phyloP scores from a whole-genome alignment of 2,797 vertebrate species.

The Gymnoscopelus braueri region DNA sequence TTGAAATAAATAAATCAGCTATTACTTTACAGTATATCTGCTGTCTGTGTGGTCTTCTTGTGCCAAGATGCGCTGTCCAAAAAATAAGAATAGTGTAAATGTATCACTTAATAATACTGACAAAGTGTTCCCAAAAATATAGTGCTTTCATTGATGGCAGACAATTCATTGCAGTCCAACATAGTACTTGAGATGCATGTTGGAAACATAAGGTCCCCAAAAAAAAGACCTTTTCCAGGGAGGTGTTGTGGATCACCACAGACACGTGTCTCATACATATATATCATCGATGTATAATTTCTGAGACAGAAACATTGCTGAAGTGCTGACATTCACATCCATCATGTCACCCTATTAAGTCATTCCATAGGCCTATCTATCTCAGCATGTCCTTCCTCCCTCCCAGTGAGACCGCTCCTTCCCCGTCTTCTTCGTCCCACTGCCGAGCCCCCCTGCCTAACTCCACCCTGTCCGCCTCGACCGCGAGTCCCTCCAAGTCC shows the following conservation, averaged over 20 bases:
- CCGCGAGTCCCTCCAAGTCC: conserved; percentile 56
- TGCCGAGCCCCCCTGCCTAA: not conserved
- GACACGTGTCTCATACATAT: not conserved
- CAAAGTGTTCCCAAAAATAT: conserved; percentile 16
- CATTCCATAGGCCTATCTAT: not conserved
- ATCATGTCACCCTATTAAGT: not conserved
- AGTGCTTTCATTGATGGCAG: conserved; percentile 30
- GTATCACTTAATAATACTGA: not conserved
- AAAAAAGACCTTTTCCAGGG: conserved; percentile 25
- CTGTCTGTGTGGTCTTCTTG: not conserved
- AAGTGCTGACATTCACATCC: not conserved
- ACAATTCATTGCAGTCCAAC: conserved; percentile 10
- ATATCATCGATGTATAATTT: not conserved
- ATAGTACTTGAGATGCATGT: conserved; percentile 15
- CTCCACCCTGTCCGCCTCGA: conserved; percentile 1
- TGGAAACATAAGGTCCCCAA: conserved; percentile 1
- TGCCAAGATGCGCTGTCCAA: conserved; percentile 1
- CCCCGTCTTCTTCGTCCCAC: conserved; percentile 9
- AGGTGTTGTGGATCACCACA: conserved; percentile 20
- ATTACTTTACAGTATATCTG: not conserved
- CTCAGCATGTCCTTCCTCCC: conserved; percentile 41
- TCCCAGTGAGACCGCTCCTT: conserved; percentile 15
- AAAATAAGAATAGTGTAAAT: conserved; percentile 18
- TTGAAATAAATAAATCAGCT: conserved; percentile 1
- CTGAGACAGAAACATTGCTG: not conserved